phyloP scores from a whole-genome alignment of 2,113 vertebrate genomes.

The Alectura lathami region DNA sequence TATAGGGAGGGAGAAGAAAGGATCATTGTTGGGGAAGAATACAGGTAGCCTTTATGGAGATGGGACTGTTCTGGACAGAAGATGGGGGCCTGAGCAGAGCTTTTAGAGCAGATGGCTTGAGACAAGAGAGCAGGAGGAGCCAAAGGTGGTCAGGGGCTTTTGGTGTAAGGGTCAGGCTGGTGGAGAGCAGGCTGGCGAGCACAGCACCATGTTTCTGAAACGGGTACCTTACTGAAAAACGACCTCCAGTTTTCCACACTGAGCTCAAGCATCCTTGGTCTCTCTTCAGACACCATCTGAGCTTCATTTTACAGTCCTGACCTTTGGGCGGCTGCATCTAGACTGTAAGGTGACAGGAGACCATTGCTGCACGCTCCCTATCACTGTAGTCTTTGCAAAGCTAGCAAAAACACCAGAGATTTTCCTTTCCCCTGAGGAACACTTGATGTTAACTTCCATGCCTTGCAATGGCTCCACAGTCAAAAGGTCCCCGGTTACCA shows the following conservation, averaged over 20 bases:
- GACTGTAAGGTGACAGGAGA: neutral
- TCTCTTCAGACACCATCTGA: neutral
- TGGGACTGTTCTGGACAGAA: neutral
- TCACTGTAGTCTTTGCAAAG: neutral
- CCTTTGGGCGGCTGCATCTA: neutral
- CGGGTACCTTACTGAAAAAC: neutral
- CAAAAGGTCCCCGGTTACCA: neutral
- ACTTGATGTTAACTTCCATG: neutral
- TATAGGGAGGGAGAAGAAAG: neutral
- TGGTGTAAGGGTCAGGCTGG: neutral
- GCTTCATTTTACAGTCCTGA: neutral
- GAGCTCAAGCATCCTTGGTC: neutral
- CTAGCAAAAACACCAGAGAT: neutral
- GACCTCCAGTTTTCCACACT: neutral
- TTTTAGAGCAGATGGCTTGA: neutral
- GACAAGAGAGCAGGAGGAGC: neutral
- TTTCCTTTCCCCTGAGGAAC: neutral
- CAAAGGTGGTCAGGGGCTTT: neutral
- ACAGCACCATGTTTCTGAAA: neutral
- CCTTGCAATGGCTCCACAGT: neutral
- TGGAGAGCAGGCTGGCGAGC: neutral
- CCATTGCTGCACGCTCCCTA: neutral
- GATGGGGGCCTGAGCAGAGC: neutral
- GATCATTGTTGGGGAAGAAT: neutral
- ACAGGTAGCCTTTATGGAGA: neutral